A percentile compares a stretch with the other conserved stretches of the same genome.
Evolutionary conservation across 2,113 vertebrate genomes (phyloP).

Genomic region (Tenrec ecaudatus): DNA sequence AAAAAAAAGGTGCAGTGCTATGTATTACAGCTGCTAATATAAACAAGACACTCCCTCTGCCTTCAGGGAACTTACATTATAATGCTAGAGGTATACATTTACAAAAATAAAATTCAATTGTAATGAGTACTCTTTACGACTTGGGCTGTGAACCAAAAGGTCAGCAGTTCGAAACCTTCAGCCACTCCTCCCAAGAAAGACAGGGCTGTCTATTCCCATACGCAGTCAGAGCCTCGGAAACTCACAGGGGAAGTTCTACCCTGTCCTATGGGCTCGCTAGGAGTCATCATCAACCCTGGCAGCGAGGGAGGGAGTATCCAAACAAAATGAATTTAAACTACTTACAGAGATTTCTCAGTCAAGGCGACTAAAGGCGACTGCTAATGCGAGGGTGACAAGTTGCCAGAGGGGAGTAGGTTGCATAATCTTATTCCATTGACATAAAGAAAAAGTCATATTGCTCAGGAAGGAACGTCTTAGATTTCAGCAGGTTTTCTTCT

Average conservation of each 20-base stretch:
- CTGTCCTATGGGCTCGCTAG: no score
- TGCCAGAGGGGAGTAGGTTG: not conserved
- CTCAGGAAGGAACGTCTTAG: not conserved
- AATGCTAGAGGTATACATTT: conserved; percentile 16
- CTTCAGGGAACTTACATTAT: not conserved
- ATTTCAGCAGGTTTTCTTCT: not conserved
- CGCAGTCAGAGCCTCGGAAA: no score
- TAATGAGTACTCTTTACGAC: not conserved
- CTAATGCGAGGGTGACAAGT: not conserved
- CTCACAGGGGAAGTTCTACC: no score
- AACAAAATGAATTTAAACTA: not conserved
- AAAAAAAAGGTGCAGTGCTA: not conserved
- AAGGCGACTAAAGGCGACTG: not conserved
- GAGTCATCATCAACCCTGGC: no score
- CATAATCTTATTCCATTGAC: not conserved
- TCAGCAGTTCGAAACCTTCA: no score
- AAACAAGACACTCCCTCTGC: not conserved
- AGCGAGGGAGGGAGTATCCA: not conserved
- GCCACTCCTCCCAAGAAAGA: no score
- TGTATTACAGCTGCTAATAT: not conserved
- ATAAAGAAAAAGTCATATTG: not conserved
- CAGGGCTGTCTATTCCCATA: no score
- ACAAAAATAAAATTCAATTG: not conserved
- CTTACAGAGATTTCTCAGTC: not conserved
- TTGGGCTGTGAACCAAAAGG: no score